phyloP scores from a whole-genome alignment of 1,140 invertebrate species.

The Coboldia fuscipes region DNA sequence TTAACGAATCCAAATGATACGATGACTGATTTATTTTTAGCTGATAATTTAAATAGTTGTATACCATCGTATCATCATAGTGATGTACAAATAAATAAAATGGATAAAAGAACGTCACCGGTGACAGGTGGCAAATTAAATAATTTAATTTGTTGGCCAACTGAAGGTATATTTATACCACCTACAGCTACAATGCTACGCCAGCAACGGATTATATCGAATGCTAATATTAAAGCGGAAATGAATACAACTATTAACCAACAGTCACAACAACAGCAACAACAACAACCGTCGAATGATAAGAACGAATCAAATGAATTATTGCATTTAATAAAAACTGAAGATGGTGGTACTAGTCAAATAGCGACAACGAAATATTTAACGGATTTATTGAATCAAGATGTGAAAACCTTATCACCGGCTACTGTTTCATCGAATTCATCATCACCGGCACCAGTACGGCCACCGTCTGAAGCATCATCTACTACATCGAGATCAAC shows the following conservation, averaged over 20 bases:
- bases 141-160: conserved; percentile 41
- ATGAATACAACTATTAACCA: no score
- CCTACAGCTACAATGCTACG: no score
- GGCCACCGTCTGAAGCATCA: conserved; percentile 12
- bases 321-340: no score
- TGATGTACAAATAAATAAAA: no score
- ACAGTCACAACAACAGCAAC: no score
- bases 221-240: no score
- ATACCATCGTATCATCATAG: no score
- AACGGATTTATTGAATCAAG: neutral
- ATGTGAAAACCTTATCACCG: neutral
- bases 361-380: conserved; percentile 1
- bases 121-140: conserved; percentile 7
- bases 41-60: conserved; percentile 11
- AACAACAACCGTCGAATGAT: no score
- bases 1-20: neutral
- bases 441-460: conserved; percentile 7
- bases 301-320: no score
- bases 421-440: neutral
- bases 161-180: conserved; percentile 43
- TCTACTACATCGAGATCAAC: conserved; percentile 10
- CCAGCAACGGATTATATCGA: neutral
- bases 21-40: conserved; percentile 4
- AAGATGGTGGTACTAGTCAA: no score
- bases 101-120: no score